A percentile compares a stretch with the other conserved stretches of the same genome.
Evolutionary conservation across 2,888 invertebrate genomes (phyloP).

Genomic region (Sycophila texana): DNA sequence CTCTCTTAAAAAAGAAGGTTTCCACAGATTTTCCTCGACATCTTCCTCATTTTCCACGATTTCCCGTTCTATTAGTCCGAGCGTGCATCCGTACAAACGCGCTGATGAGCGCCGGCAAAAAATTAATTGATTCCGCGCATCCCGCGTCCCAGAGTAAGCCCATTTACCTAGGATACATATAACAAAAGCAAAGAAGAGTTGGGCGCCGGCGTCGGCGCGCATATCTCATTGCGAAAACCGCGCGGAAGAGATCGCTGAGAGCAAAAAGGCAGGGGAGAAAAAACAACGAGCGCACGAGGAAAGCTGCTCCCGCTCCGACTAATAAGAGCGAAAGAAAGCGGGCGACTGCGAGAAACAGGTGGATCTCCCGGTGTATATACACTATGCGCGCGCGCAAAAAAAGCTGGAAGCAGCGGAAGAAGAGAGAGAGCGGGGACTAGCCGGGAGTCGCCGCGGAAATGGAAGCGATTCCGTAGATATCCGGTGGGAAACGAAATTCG

Average conservation of each 20-base stretch:
- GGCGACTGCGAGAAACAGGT: not conserved
- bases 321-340: conserved; percentile 19
- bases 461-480: conserved; percentile 51
- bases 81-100: not conserved
- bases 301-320: no score
- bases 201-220: not conserved
- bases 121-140: conserved; percentile 43
- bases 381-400: not conserved
- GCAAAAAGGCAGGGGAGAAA: not conserved
- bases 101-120: conserved; percentile 5
- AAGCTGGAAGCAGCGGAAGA: not conserved
- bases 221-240: conserved; percentile 36
- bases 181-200: not conserved
- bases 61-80: conserved; percentile 24
- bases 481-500: conserved; percentile 52
- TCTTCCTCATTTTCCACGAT: conserved; percentile 28
- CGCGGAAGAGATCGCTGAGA: conserved; percentile 19
- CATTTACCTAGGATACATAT: conserved; percentile 19
- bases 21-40: not conserved
- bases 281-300: conserved; percentile 12
- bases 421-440: not conserved
- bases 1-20: not conserved
- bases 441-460: conserved; percentile 45
- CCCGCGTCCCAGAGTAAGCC: conserved; percentile 11
- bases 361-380: conserved; percentile 14